These are phyloP conservation scores for Sebastes minor DNA, from an alignment of 2,797 vertebrate species.

Conservation along the genomic window DNA sequence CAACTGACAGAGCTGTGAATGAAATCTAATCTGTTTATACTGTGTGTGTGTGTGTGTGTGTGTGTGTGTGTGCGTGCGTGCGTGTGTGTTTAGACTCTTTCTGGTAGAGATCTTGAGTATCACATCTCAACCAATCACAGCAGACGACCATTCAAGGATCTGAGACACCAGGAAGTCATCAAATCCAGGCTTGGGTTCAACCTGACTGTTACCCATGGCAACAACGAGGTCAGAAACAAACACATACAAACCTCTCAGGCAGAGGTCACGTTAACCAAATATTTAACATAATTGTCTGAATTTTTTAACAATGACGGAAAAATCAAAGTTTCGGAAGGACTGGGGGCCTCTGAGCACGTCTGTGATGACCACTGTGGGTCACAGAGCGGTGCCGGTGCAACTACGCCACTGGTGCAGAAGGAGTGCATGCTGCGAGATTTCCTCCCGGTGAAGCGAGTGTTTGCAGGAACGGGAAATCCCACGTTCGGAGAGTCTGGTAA, in stretches of 20 bases:
- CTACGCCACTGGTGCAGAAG: too few species aligned
- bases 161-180: slow-evolving; percentile 80
- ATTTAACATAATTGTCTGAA: background rate
- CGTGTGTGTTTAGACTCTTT: slow-evolving; percentile 80
- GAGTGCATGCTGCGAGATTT: background rate
- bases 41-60: background rate
- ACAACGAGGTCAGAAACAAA: slow-evolving; percentile 57
- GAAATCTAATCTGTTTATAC: background rate
- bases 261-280: background rate
- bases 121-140: slow-evolving; percentile 86
- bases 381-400: too few species aligned
- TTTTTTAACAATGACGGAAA: background rate
- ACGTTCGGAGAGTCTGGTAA: background rate
- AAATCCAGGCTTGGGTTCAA: slow-evolving; percentile 85
- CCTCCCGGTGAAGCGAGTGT: background rate
- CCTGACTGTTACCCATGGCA: slow-evolving; percentile 73
- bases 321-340: background rate
- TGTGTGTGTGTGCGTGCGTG: too few species aligned
- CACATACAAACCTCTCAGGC: background rate
- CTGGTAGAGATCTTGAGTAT: slow-evolving; percentile 90
- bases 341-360: background rate
- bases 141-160: slow-evolving; percentile 82
- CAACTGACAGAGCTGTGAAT: background rate
- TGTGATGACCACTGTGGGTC: background rate
- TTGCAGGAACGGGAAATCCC: background rate